Percentiles rank a stretch among this genome's conserved stretches.
Evolutionary conservation across 2,113 vertebrate genomes (phyloP).

Genomic region (Scartelaos histophorus): DNA sequence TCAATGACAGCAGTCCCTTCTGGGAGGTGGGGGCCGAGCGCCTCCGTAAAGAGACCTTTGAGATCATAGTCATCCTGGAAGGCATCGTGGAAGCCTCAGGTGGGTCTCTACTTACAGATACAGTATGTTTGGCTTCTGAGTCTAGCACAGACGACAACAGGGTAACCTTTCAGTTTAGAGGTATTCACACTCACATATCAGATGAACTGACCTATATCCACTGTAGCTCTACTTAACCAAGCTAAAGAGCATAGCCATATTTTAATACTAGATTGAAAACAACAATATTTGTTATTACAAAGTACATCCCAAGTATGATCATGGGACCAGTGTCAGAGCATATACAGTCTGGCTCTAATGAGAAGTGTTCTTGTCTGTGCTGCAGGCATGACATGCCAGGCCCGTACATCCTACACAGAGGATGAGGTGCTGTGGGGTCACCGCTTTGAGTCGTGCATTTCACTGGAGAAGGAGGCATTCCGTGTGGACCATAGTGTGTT

Average conservation of each 20-base stretch:
- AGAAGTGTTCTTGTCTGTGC: not conserved
- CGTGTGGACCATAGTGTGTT: constrained; percentile 81
- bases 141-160: no score
- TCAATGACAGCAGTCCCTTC: constrained; percentile 81
- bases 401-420: constrained; percentile 87
- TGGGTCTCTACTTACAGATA: constrained; percentile 28
- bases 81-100: constrained; percentile 86
- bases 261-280: not conserved
- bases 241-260: not conserved
- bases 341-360: not conserved
- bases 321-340: not conserved
- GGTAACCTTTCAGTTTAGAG: no score
- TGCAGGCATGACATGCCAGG: constrained; percentile 89
- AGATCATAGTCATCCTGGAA: constrained; percentile 85
- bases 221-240: no score
- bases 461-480: constrained; percentile 83
- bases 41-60: constrained; percentile 75
- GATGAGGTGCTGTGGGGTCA: constrained; percentile 92
- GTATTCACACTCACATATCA: no score
- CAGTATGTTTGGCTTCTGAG: not conserved
- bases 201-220: no score
- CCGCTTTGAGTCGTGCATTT: constrained; percentile 85
- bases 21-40: constrained; percentile 79
- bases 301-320: not conserved
- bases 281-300: not conserved